These are phyloP conservation scores for Myotis pilosus DNA, from an alignment of 2,797 vertebrate genomes.

Conservation along the genomic window DNA sequence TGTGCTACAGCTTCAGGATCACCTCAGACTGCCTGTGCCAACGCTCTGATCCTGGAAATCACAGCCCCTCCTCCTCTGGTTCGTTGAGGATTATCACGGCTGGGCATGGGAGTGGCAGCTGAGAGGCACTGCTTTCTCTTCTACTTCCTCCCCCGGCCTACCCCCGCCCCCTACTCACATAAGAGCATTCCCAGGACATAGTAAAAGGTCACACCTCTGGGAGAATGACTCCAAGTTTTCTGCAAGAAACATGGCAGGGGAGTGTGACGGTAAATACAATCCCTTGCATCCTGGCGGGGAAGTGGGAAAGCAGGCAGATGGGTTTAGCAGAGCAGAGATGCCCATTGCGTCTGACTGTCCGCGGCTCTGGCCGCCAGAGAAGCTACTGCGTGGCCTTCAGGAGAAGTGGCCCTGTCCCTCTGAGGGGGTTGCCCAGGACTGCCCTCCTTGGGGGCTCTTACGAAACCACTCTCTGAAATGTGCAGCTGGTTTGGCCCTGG, in stretches of 20 bases:
- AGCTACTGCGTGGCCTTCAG: neutral
- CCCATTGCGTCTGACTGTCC: neutral
- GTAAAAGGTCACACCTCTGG: neutral
- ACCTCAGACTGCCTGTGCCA: neutral
- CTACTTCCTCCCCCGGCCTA: neutral
- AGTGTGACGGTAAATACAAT: neutral
- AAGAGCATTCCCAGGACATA: neutral
- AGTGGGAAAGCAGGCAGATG: neutral
- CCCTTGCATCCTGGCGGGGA: neutral
- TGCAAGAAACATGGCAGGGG: neutral
- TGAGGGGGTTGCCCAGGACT: neutral
- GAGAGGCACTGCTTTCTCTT: neutral
- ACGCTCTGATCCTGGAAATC: neutral
- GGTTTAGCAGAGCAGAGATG: neutral
- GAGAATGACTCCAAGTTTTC: neutral
- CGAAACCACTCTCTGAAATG: constrained; percentile 18
- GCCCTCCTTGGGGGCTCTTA: neutral
- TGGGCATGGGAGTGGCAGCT: neutral
- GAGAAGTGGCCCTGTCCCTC: neutral
- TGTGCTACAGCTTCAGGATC: neutral
- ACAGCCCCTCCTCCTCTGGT: neutral
- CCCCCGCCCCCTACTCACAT: neutral
- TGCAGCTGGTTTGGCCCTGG: neutral
- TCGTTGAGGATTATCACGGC: neutral
- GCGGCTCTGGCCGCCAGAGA: neutral